These are phyloP conservation scores for Tetrapedia diversipes DNA, from an alignment of 2,888 invertebrate genomes.

Conservation along the genomic window DNA sequence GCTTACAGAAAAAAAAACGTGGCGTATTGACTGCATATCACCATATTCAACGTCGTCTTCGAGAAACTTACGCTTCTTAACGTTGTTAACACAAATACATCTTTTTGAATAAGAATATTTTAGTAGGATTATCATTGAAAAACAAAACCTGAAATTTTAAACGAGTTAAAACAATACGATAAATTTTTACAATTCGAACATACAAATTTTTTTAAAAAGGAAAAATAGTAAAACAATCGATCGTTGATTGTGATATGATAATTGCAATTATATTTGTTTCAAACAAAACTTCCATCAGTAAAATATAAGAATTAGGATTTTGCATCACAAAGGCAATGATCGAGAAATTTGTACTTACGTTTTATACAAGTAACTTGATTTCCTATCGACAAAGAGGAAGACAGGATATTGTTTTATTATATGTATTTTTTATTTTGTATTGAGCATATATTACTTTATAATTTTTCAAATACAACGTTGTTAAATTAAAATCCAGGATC, in stretches of 20 bases:
- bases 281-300: conserved; percentile 10
- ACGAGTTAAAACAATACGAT: background rate
- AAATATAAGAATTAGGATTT: conserved; percentile 39
- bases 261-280: background rate
- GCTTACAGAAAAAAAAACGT: conserved; percentile 83
- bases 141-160: conserved; percentile 9
- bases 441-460: conserved; percentile 3
- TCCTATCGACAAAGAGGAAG: background rate
- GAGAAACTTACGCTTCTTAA: conserved; percentile 87
- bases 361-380: conserved; percentile 45
- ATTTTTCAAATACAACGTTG: conserved; percentile 21
- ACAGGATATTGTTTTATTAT: conserved; percentile 7
- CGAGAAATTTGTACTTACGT: conserved; percentile 79
- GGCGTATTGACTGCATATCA: conserved; percentile 89
- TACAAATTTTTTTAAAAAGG: background rate
- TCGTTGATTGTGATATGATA: background rate
- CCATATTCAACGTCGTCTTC: conserved; percentile 88
- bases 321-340: conserved; percentile 67
- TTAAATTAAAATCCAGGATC: conserved; percentile 90
- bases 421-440: conserved; percentile 31
- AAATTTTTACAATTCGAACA: background rate
- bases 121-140: conserved; percentile 6
- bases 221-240: background rate
- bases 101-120: background rate
- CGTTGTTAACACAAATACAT: conserved; percentile 3